Conservation (phyloP, 2,113 vertebrate genomes). For the Saccopteryx leptura region DNA sequence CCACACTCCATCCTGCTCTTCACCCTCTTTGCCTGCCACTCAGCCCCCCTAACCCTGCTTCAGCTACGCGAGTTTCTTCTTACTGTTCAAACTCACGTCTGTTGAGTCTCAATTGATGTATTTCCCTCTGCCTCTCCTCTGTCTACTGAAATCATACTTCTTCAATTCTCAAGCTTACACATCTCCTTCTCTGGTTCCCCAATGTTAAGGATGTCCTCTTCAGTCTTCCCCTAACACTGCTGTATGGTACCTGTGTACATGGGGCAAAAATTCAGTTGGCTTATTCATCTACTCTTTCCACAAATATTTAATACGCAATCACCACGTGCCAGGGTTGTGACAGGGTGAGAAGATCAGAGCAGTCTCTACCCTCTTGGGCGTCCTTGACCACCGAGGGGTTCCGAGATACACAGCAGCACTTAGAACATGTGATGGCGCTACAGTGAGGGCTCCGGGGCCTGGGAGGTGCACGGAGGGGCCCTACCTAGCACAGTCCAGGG, state of each 20-base stretch:
- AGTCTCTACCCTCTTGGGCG: neutral
- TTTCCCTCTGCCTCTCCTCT: neutral
- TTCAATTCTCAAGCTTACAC: neutral
- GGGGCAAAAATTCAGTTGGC: neutral
- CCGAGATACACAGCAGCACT: neutral
- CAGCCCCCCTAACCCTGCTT: neutral
- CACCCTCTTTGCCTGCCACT: neutral
- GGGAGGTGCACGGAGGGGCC: rapidly evolving
- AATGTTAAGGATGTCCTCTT: neutral
- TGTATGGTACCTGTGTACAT: neutral
- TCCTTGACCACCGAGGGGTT: neutral
- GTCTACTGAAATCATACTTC: neutral
- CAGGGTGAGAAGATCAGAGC: neutral
- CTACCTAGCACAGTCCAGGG: neutral
- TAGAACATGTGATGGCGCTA: neutral
- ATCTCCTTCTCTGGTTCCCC: neutral
- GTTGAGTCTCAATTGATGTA: neutral
- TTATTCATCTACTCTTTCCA: neutral
- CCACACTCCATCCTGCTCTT: neutral
- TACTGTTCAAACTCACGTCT: neutral
- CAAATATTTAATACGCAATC: neutral
- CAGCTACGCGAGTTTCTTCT: neutral
- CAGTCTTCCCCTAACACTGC: neutral
- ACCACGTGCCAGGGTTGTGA: neutral
- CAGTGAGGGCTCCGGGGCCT: neutral